Base-by-base conservation (phyloP, 64 coral and sea anemone genomes). In the Porites australiensis region DNA sequence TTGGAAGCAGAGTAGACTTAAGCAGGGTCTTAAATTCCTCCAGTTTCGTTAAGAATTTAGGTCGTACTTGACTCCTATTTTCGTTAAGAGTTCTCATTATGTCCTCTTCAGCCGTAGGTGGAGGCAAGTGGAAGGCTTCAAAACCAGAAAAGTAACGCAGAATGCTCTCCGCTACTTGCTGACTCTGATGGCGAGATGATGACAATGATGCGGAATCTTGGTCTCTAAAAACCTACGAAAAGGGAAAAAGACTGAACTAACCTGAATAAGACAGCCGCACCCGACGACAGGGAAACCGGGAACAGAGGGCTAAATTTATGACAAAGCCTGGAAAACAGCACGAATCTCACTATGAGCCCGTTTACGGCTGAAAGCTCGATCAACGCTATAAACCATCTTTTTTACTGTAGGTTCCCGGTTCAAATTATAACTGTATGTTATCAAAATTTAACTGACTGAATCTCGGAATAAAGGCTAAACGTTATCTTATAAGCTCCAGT, bases 131-230 rank as follows among this genome's bases (percentile, higher is more conserved):
- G 50, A 88, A 94, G 0, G 92, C 92, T 22, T 94, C 75, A 89
- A 93, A 94, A 37, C 77, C 92, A 20, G 92, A 64, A 58, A 94
- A 94, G 77, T 50, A 94, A 13, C 72, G 81, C 7, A 94, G 44
- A 52, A 94, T 89, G 50, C 92, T 94, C 55, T 89, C 65, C 2
- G 92, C 92, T 63, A 86, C 84, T 67, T 89, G 22, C 49, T 90
- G 86, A 45, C 45, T 81, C 27, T 53, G 55, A 69, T 18, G 19
- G 9, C 13, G 18, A 19, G 62, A 19, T 18, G 13, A 16, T 14
- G 55, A 72, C 59, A 16, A 19, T 18, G 13, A 16, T 14, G 55
- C 64, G 58, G 49, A 8, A 71, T 43, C 75, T 75, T 87, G 63
- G 14, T 78, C 75, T 86, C 79, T 83, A 50, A 94, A 63, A 51